Percentiles rank a stretch among this genome's conserved stretches.
phyloP scores from a whole-genome alignment of 2,888 invertebrate genomes.

The Calameuta pallipes region DNA sequence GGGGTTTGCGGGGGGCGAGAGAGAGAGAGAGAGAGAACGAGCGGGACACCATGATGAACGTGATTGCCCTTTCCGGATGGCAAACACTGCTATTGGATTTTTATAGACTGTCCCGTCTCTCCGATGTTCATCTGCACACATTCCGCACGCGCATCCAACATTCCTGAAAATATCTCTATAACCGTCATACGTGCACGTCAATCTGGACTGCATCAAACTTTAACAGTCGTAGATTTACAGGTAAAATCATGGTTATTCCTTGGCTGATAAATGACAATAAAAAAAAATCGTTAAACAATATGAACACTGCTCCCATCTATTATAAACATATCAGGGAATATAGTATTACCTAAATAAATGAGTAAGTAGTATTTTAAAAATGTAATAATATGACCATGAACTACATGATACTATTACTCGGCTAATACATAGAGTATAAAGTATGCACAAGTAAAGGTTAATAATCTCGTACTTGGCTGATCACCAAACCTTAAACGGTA shows the following conservation, averaged over 20 bases:
- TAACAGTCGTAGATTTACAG: not conserved
- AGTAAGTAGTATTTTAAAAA: not conserved
- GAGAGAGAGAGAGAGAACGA: conserved; percentile 33
- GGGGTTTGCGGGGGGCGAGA: not conserved
- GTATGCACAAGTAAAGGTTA: conserved; percentile 29
- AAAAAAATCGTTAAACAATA: not conserved
- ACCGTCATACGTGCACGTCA: not conserved
- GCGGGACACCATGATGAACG: conserved; percentile 60
- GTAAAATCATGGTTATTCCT: not conserved
- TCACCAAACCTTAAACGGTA: conserved; percentile 41
- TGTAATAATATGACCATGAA: not conserved
- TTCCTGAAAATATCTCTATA: not conserved
- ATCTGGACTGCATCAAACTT: not conserved
- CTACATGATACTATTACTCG: not conserved
- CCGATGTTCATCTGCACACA: not conserved
- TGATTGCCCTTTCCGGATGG: conserved; percentile 63
- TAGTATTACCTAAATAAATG: not conserved
- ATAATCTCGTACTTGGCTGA: conserved; percentile 50
- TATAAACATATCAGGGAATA: not conserved
- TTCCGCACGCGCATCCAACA: not conserved
- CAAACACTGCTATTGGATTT: conserved; percentile 63
- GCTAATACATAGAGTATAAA: not conserved
- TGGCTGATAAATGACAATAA: not conserved
- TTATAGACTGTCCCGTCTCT: conserved; percentile 47
- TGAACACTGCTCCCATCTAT: not conserved